Conservation (phyloP, 2,113 vertebrate genomes). For the Eulemur rufifrons region DNA sequence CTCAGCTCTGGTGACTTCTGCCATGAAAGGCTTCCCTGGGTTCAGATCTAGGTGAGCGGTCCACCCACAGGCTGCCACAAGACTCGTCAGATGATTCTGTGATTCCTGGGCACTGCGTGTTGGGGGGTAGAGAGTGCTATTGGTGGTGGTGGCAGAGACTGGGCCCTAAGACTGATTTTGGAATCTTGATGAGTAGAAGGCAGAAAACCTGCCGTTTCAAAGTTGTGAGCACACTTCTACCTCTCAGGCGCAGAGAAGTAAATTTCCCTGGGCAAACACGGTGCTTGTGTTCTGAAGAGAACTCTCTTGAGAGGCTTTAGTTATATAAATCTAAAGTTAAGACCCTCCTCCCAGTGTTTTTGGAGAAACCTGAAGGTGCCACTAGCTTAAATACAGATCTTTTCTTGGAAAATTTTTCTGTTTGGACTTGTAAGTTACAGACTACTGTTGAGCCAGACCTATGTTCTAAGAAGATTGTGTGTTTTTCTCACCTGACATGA, state of each 20-base stretch:
- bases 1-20: neutral
- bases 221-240: neutral
- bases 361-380: neutral
- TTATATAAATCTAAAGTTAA: neutral
- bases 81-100: neutral
- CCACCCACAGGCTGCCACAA: too few species aligned
- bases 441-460: neutral
- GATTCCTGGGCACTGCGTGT: neutral
- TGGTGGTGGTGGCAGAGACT: neutral
- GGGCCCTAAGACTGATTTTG: neutral
- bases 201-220: neutral
- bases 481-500: neutral
- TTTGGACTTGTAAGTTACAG: neutral
- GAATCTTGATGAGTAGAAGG: neutral
- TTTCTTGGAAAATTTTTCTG: neutral
- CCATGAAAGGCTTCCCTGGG: neutral
- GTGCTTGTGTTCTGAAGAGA: neutral
- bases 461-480: neutral
- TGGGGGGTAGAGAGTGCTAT: neutral
- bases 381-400: neutral
- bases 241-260: neutral
- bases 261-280: neutral
- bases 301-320: neutral
- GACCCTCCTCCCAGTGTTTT: too few species aligned
- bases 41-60: neutral